Percentiles rank a stretch among this genome's conserved stretches.
phyloP scores from a whole-genome alignment of 2,113 vertebrate genomes.

The Trogon melanurus region DNA sequence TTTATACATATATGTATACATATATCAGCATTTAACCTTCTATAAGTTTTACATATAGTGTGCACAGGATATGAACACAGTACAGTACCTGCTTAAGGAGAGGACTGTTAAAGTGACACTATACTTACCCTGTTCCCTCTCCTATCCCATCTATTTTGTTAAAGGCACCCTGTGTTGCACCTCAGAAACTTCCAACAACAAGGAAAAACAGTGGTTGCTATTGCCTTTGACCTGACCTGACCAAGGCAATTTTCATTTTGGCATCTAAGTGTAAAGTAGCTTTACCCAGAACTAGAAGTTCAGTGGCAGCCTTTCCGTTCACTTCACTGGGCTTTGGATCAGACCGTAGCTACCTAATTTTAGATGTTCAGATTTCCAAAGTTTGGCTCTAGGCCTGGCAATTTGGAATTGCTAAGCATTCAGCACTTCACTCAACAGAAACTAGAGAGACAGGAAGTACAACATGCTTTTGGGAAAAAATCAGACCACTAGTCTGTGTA shows the following conservation, averaged over 20 bases:
- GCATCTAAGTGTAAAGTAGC: background rate
- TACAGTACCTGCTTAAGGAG: background rate
- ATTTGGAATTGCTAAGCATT: background rate
- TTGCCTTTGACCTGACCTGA: background rate
- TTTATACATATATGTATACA: too few species aligned
- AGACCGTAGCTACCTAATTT: background rate
- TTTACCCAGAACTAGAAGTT: background rate
- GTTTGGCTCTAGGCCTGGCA: background rate
- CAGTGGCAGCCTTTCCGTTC: background rate
- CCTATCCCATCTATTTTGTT: background rate
- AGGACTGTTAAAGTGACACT: background rate
- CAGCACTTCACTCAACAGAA: background rate
- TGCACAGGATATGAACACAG: background rate
- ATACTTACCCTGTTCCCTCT: background rate
- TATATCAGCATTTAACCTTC: background rate
- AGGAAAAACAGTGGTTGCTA: background rate
- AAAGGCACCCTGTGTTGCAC: background rate
- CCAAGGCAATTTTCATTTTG: background rate
- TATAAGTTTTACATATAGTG: fast-evolving
- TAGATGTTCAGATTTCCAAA: background rate
- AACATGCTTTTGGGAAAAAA: background rate
- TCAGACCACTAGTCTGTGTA: background rate
- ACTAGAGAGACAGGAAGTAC: background rate
- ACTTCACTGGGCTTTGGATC: background rate
- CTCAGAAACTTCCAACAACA: fast-evolving